A percentile compares a stretch with the other conserved stretches of the same genome.
These are phyloP conservation scores for Rhopilema esculentum DNA, from an alignment of 30 jellyfish, hydroid and myxozoan species.

Conservation along the genomic window DNA sequence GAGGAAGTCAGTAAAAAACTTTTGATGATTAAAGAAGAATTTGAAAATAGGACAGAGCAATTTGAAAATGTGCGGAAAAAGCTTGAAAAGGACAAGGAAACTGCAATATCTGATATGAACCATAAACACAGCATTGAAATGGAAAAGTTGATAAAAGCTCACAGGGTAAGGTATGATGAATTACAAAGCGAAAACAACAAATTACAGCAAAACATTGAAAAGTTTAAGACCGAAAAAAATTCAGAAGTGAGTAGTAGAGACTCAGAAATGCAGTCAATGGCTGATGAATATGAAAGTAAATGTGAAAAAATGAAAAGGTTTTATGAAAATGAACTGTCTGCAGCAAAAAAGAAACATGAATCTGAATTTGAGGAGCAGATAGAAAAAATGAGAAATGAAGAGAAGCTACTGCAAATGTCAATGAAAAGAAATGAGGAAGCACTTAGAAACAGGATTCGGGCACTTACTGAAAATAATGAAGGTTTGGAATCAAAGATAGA, in stretches of 20 bases:
- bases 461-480: constrained; percentile 46
- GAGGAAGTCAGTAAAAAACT: constrained; percentile 37
- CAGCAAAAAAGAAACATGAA: constrained; percentile 56
- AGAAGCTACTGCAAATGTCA: constrained; percentile 26
- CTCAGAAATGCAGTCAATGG: constrained; percentile 43
- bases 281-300: constrained; percentile 72
- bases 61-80: constrained; percentile 50
- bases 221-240: constrained; percentile 6
- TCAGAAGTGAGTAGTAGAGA: constrained; percentile 22
- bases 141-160: constrained; percentile 77
- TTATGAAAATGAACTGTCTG: constrained; percentile 78
- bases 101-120: constrained; percentile 20
- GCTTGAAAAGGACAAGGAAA: constrained; percentile 59
- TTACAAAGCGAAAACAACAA: constrained; percentile 46
- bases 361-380: constrained; percentile 10
- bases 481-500: constrained; percentile 28
- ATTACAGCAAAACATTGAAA: constrained; percentile 39
- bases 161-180: constrained; percentile 72
- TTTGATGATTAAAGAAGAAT: constrained; percentile 43
- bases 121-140: constrained; percentile 71
- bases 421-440: constrained; percentile 54
- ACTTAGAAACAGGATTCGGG: constrained; percentile 34
- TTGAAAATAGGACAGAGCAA: constrained; percentile 60
- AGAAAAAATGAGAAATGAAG: constrained; percentile 57
- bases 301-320: constrained; percentile 69